Conservation (phyloP, 2,797 vertebrate species). For the Artibeus jamaicensis region DNA sequence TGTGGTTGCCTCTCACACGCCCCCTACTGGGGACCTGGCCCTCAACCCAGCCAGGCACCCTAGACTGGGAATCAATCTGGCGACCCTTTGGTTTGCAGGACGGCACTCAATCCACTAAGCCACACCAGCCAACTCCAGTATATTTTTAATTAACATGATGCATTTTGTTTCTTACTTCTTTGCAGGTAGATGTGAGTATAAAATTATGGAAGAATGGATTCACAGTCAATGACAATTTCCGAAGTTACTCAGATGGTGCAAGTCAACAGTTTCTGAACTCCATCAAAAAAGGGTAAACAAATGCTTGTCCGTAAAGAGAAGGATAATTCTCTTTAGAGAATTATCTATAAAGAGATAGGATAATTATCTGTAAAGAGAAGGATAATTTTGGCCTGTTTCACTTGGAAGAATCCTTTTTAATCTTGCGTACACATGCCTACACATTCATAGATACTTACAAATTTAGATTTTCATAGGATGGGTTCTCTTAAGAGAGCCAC, state of each 20-base stretch:
- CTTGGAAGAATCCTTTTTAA: background rate
- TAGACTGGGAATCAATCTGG: too few relatives aligned
- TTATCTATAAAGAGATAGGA: too few relatives aligned
- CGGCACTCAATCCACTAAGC: too few relatives aligned
- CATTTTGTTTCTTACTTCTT: constrained; percentile 52
- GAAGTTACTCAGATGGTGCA: constrained; percentile 89
- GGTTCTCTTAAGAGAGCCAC: background rate
- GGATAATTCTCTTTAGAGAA: too few relatives aligned
- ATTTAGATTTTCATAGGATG: background rate
- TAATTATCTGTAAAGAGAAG: background rate
- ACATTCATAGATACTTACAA: background rate
- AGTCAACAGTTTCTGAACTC: constrained; percentile 95
- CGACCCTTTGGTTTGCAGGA: too few relatives aligned
- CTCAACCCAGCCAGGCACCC: too few relatives aligned
- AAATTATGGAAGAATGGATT: constrained; percentile 98
- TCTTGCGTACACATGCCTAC: background rate
- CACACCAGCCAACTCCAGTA: background rate
- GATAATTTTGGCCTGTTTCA: background rate
- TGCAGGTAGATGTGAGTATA: constrained; percentile 93
- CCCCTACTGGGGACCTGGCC: too few relatives aligned
- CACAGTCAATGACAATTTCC: constrained; percentile 93
- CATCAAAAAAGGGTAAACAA: constrained; percentile 91
- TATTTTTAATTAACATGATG: background rate
- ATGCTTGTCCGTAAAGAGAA: background rate
- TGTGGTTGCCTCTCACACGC: too few relatives aligned